phyloP scores from a whole-genome alignment of 2,113 vertebrate genomes.

The Pituophis catenifer region DNA sequence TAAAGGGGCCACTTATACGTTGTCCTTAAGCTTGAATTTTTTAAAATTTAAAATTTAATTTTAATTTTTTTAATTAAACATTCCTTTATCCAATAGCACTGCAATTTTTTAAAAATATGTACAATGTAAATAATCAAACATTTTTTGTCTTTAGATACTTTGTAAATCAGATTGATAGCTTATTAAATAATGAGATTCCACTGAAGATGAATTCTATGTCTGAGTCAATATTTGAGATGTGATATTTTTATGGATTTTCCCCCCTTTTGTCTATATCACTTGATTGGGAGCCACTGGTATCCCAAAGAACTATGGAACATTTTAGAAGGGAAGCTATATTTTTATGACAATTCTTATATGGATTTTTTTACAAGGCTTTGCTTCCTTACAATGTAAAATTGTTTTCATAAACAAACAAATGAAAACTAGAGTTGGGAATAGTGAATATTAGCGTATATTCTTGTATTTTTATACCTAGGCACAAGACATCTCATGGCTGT shows the following conservation, averaged over 20 bases:
- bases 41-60: not conserved
- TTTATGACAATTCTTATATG: slow-evolving; percentile 66
- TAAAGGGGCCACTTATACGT: slow-evolving; percentile 52
- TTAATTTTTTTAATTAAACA: slow-evolving; percentile 50
- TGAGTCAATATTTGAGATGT: slow-evolving; percentile 61
- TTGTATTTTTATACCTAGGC: slow-evolving; percentile 52
- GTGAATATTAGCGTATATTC: slow-evolving; percentile 43
- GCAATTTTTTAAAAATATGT: slow-evolving; percentile 58
- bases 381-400: slow-evolving; percentile 53
- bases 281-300: slow-evolving; percentile 49
- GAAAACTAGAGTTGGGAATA: slow-evolving; percentile 44
- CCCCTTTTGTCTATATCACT: slow-evolving; percentile 51
- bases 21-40: slow-evolving; percentile 57
- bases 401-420: slow-evolving; percentile 56
- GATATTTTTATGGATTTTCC: slow-evolving; percentile 60
- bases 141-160: slow-evolving; percentile 60
- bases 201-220: slow-evolving; percentile 43
- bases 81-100: slow-evolving; percentile 64
- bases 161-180: slow-evolving; percentile 57
- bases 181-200: slow-evolving; percentile 52
- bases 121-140: slow-evolving; percentile 69
- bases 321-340: slow-evolving; percentile 60
- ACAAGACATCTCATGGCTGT: slow-evolving; percentile 54
- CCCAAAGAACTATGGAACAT: slow-evolving; percentile 53
- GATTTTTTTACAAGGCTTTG: slow-evolving; percentile 42